Evolutionary conservation across 2,888 invertebrate genomes (phyloP).

Genomic region (Bhutanitis thaidina): DNA sequence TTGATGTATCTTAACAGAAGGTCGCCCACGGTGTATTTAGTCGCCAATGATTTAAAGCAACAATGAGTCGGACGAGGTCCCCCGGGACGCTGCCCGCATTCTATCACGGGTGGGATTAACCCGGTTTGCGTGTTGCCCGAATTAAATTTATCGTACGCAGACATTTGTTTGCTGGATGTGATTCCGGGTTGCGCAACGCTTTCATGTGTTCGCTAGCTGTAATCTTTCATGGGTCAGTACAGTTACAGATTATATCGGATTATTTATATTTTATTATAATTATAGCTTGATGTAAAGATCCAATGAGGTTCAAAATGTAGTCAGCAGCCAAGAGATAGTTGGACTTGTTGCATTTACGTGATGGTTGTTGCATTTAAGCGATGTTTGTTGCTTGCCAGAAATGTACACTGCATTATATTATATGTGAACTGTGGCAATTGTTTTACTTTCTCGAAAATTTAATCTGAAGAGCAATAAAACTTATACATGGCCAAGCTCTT

Average conservation of each 20-base stretch:
- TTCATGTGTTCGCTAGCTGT: not conserved
- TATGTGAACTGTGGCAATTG: too few relatives aligned
- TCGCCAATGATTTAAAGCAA: constrained; percentile 28
- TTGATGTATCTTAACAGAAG: constrained; percentile 24
- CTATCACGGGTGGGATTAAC: constrained; percentile 38
- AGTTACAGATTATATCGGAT: too few relatives aligned
- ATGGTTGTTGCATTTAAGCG: too few relatives aligned
- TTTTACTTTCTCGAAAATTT: not conserved
- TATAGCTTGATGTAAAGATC: too few relatives aligned
- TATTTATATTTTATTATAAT: too few relatives aligned
- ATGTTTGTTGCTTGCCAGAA: too few relatives aligned
- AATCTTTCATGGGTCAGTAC: too few relatives aligned
- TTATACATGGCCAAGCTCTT: constrained; percentile 2
- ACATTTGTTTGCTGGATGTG: constrained; percentile 10
- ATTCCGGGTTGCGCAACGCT: constrained; percentile 10
- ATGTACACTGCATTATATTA: too few relatives aligned
- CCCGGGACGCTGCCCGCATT: constrained; percentile 35
- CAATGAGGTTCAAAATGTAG: too few relatives aligned
- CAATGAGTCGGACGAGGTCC: constrained; percentile 29
- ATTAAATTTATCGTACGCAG: constrained; percentile 33
- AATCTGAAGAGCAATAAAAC: constrained; percentile 11
- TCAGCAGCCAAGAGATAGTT: too few relatives aligned
- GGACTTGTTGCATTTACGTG: too few relatives aligned
- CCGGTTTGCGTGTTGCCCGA: constrained; percentile 33
- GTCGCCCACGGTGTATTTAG: constrained; percentile 7